Conservation (phyloP, 2,113 vertebrate species). For the Brachionichthys hirsutus region DNA sequence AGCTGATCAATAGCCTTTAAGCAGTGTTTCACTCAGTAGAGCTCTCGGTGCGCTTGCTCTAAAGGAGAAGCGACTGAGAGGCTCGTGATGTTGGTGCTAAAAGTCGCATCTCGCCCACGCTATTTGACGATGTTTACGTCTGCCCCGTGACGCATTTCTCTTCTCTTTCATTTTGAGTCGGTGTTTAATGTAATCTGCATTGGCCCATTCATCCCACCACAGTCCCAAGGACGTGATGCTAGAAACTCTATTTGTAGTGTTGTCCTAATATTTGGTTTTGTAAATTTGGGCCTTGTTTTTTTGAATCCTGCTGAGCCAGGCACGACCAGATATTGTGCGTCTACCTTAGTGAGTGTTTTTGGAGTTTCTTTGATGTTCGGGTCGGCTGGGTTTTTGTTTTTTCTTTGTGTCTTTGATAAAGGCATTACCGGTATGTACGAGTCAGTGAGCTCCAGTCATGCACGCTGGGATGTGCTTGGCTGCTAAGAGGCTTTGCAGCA, state of each 20-base stretch:
- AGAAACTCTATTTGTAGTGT: constrained; percentile 5
- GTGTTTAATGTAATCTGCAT: constrained; percentile 39
- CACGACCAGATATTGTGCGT: background rate
- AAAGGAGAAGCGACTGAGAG: constrained; percentile 1
- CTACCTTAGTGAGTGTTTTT: background rate
- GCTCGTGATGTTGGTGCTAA: background rate
- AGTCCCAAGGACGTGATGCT: background rate
- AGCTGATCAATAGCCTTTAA: background rate
- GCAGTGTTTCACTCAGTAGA: constrained; percentile 10
- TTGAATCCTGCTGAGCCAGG: constrained; percentile 3
- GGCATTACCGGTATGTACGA: constrained; percentile 13
- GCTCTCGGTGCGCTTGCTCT: background rate
- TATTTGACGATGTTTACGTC: no score
- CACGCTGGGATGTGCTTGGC: background rate
- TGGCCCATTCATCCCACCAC: constrained; percentile 1
- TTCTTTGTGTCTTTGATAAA: constrained; percentile 8
- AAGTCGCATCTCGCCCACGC: no score
- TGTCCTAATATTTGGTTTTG: background rate
- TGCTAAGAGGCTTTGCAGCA: background rate
- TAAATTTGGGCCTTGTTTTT: background rate
- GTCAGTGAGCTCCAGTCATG: constrained; percentile 28
- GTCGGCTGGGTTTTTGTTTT: background rate
- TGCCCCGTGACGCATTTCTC: background rate
- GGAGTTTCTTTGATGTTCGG: background rate
- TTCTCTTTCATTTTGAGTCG: constrained; percentile 18